Conservation (phyloP, 2,888 invertebrate species). For the Spatulosminthurus flaviceps region DNA sequence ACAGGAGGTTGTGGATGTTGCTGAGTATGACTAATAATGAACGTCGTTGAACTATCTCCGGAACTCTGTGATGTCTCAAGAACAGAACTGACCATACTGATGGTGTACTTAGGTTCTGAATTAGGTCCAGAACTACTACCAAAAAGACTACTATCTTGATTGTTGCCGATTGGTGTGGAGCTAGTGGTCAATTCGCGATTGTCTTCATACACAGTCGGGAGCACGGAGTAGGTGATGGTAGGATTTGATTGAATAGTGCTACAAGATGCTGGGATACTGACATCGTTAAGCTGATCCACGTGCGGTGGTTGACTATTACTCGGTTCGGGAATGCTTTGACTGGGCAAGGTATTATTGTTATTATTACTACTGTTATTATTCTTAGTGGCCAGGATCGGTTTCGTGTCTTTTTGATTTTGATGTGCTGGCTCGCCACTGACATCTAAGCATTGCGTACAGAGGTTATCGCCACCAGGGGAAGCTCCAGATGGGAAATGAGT, state of each 20-base stretch:
- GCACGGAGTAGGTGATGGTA: slow-evolving; percentile 9
- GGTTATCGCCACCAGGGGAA: slow-evolving; percentile 38
- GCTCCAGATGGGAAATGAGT: slow-evolving; percentile 53
- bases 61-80: slow-evolving; percentile 24
- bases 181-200: background rate
- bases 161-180: slow-evolving; percentile 23
- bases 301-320: background rate
- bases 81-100: slow-evolving; percentile 32
- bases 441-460: slow-evolving; percentile 46
- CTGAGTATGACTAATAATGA: slow-evolving; percentile 33
- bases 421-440: slow-evolving; percentile 4
- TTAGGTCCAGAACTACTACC: slow-evolving; percentile 15
- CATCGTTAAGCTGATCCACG: background rate
- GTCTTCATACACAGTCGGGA: slow-evolving; percentile 12
- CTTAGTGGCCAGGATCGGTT: background rate
- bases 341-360: slow-evolving; percentile 11
- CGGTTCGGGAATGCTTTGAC: background rate
- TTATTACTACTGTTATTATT: background rate
- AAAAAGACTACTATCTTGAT: slow-evolving; percentile 29
- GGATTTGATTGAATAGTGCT: background rate
- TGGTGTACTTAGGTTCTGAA: slow-evolving; percentile 24
- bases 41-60: slow-evolving; percentile 7
- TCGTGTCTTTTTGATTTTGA: slow-evolving; percentile 6
- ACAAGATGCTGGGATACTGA: background rate
- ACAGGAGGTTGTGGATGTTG: slow-evolving; percentile 21